Evolutionary conservation across 2,888 invertebrate genomes (phyloP), one percentile per base, ranked within the genome.

Genomic region (Tachina grossa): DNA sequence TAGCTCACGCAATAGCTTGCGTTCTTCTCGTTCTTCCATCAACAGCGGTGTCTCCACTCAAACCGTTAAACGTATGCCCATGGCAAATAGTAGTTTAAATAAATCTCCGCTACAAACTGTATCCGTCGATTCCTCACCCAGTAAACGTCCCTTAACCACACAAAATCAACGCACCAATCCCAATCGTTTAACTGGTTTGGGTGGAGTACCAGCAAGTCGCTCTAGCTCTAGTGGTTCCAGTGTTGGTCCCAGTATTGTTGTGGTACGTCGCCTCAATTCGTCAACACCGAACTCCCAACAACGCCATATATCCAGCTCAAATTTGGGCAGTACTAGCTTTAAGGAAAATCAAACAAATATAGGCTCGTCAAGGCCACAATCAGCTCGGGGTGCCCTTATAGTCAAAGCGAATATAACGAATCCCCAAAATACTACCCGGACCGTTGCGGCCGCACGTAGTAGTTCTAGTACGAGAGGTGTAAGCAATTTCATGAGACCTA

Each of bases 401-500:
- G 90, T 91, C 9, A 92, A 92, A 86, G 89, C 92, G 16, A 89
- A 89, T 47, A 87, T 91, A 77, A 88, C 89, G n/a, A 84, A 87
- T 82, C 85, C 85, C 53, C 90, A 89, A 78, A 75, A 65, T 19
- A 41, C 57, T 2, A 74, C 65, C 2, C 55, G 83, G 53, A 69
- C 79, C 1, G 71, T 68, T 16, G 53, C 82, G n/a, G 66, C 83
- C n/a, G 66, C 83, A 59, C 80, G 88, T 9, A 87, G 87, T 19
- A 88, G 86, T 75, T 88, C 88, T 10, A 90, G 85, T 47, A 57
- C 89, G 9, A 88, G 90, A 3, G 90, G 92, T 47, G 89, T 94
- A 31, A 93, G 93, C 81, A 95, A 96, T 84, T 97, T 97, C 90
- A 97, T 97, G 97, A 94, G 97, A 89, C 97, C 97, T 1, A 97